Conservation (phyloP, 2,113 vertebrate species). For the Microcebus griseorufus region DNA sequence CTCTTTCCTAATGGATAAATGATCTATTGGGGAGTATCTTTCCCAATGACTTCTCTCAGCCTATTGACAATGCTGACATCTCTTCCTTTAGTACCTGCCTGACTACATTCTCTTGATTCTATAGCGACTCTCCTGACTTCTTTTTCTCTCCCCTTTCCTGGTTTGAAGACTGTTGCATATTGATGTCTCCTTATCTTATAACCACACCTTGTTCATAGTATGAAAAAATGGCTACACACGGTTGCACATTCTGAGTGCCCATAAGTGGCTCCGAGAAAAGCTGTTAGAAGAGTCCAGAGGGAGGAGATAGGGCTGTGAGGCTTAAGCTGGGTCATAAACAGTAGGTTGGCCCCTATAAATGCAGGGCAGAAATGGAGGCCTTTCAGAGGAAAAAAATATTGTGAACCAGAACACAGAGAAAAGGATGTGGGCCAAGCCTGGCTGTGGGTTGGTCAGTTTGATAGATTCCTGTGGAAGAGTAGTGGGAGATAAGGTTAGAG, state of each 20-base stretch:
- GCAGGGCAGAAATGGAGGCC: background rate
- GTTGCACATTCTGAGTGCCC: constrained; percentile 40
- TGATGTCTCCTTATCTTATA: constrained; percentile 57
- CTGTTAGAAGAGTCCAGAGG: background rate
- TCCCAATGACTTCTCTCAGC: background rate
- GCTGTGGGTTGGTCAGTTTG: background rate
- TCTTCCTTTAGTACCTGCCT: background rate
- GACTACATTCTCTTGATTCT: constrained; percentile 2
- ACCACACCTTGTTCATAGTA: constrained; percentile 49
- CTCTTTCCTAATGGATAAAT: constrained; percentile 35
- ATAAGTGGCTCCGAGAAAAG: constrained; percentile 22
- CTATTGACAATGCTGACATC: background rate
- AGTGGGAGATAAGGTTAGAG: background rate
- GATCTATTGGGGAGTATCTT: background rate
- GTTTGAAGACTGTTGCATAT: constrained; percentile 52
- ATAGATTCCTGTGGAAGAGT: background rate
- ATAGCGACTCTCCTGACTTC: background rate
- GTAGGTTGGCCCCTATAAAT: background rate
- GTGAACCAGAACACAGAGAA: background rate
- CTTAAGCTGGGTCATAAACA: background rate
- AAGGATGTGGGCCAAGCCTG: background rate
- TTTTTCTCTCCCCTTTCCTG: background rate
- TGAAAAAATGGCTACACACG: constrained; percentile 47
- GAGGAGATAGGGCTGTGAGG: background rate
- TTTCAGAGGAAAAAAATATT: background rate